Evolutionary conservation across 2,888 invertebrate genomes (phyloP).

Genomic region (Meliscaeva auricollis): DNA sequence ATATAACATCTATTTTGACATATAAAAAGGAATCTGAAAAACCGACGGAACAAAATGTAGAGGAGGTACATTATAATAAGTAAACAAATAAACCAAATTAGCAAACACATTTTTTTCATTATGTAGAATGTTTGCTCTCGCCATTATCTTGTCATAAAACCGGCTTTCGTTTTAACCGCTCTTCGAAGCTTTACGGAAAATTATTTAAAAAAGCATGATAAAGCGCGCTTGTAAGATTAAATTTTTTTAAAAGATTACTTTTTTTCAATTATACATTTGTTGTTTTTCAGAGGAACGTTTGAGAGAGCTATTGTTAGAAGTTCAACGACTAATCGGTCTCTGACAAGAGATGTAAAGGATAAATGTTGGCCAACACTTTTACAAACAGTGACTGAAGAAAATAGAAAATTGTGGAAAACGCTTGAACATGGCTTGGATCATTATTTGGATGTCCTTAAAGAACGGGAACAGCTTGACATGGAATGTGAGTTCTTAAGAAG

Average conservation of each 20-base stretch:
- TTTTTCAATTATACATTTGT: background rate
- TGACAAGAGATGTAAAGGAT: constrained; percentile 85
- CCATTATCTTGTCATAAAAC: constrained; percentile 88
- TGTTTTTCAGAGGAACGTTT: constrained; percentile 43
- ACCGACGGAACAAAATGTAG: background rate
- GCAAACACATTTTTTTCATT: background rate
- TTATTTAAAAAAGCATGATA: constrained; percentile 79
- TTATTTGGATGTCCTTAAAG: constrained; percentile 83
- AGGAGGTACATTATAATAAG: constrained; percentile 27
- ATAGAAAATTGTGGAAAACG: constrained; percentile 88
- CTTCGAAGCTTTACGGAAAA: constrained; percentile 87
- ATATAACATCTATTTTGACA: constrained; percentile 39
- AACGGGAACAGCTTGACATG: constrained; percentile 87
- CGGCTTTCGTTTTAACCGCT: constrained; percentile 88
- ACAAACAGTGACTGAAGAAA: constrained; percentile 86
- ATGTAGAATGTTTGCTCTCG: constrained; percentile 81
- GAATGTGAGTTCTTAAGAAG: constrained; percentile 88
- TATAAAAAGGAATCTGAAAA: background rate
- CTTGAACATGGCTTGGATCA: constrained; percentile 83
- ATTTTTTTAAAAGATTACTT: background rate
- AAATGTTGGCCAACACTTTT: constrained; percentile 89
- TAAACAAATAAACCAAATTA: background rate
- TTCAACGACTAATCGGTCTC: constrained; percentile 17
- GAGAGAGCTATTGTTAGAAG: constrained; percentile 48
- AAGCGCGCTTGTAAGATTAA: constrained; percentile 45